Base-by-base conservation (phyloP, 2,888 invertebrate genomes). In the Coenonympha arcania region DNA sequence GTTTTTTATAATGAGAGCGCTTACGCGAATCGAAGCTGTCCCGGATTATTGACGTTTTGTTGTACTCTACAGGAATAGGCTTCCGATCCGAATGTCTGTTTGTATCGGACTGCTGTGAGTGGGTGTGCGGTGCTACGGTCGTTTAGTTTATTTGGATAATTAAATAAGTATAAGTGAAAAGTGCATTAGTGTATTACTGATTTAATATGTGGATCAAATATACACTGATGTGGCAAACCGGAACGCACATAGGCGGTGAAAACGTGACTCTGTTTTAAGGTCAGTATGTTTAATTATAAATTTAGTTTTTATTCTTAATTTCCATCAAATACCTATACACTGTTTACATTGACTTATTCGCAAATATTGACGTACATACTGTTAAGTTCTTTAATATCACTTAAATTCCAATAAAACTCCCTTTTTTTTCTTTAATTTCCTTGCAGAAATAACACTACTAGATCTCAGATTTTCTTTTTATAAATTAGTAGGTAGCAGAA, bases 221-320 rank as follows among this genome's bases (percentile, higher is more conserved):
- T 67, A 69, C 70, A 76, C 71, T 78, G 80, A 82, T 82, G 82
- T 83, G 82, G 82, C 84, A 81, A 81, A 84, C 82, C 79, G 81
- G 82, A 84, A 80, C 76, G 71, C 68, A 72, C 64, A 69, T 65
- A 75, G 69, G 65, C 69, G 75, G 73, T 76, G 79, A 78, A 82
- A 84, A 80, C 80, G 76, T 83, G 80, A 79, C 69, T 73, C 72
- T 72, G 65, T 69, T 77, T 53, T 84, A 85, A 81, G 83, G 85
- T 85, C 76, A 76, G 82, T 77, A 73, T 66, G 61, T 62, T 63
- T 61, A 60, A 63, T 61, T 56, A 58, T 52, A 31, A 52, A 52
- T 36, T 49, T 40, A 40, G 46, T 37, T 43, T 48, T 30, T 44
- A 43, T 19, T 53, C 2, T 9, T 30, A 6, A 9, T 11, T 22